phyloP scores from a whole-genome alignment of 2,888 invertebrate genomes.

The Alentia gelatinosa region DNA sequence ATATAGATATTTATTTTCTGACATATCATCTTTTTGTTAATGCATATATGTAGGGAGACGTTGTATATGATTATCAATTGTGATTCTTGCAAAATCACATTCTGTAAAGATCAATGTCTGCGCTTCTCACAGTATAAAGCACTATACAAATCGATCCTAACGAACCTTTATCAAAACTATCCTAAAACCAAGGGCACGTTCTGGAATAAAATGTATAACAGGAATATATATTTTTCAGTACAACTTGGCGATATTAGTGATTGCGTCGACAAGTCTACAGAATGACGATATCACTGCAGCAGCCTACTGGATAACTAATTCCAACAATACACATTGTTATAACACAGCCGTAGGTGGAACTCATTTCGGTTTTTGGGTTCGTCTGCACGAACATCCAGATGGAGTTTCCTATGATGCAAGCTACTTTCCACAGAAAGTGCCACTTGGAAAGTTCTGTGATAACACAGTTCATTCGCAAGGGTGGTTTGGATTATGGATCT shows the following conservation, averaged over 20 bases:
- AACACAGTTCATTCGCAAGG: slow-evolving; percentile 68
- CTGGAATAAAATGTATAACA: too few species aligned
- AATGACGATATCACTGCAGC: slow-evolving; percentile 70
- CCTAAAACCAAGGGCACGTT: too few species aligned
- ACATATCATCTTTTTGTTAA: too few species aligned
- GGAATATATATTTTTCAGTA: slow-evolving; percentile 62
- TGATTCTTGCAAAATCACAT: too few species aligned
- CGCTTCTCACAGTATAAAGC: too few species aligned
- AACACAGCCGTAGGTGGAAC: slow-evolving; percentile 68
- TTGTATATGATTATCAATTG: too few species aligned
- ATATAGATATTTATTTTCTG: too few species aligned
- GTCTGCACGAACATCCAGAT: slow-evolving; percentile 66
- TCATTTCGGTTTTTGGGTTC: slow-evolving; percentile 69
- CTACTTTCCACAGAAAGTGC: slow-evolving; percentile 63
- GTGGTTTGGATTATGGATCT: slow-evolving; percentile 70
- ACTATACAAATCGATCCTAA: too few species aligned
- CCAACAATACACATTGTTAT: slow-evolving; percentile 65
- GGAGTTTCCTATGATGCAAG: slow-evolving; percentile 63
- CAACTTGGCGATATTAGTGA: slow-evolving; percentile 64
- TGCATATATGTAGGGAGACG: too few species aligned
- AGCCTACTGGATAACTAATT: slow-evolving; percentile 67
- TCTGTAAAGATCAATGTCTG: too few species aligned
- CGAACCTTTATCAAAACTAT: too few species aligned
- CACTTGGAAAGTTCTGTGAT: slow-evolving; percentile 67
- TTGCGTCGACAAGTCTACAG: slow-evolving; percentile 63